Evolutionary conservation across 2,797 vertebrate species (phyloP), one percentile per base, ranked within the genome.

Genomic region (Rhynchotus rufescens): DNA sequence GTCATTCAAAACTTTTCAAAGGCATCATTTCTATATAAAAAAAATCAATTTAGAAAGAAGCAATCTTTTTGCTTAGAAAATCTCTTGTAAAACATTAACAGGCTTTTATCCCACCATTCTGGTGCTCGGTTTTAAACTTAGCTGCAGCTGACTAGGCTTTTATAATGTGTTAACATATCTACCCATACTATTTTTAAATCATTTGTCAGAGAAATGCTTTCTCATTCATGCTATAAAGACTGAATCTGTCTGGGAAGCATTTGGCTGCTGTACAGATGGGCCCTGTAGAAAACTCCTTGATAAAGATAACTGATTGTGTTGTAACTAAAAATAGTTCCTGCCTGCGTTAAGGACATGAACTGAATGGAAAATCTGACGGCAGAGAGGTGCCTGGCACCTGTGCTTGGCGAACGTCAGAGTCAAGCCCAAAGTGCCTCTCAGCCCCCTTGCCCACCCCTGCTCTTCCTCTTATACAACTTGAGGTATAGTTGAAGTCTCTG

Each of bases 81-180:
- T 10, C 28, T 44, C 59, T 91, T 14, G 1, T 92, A 91, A 88
- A 95, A 90, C 28, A 69, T 67, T 87, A 90, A 79, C 38, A 44
- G 54, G 73, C 56, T 85, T 92, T 94, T 76, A 67, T 26, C 9
- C 40, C 44, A 76, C 45, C 3, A 0, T 69, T 92, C 80, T 66
- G 42, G 62, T 56, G 59, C 40, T n/a, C 78, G 69, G 67, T 45
- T 95, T 93, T 75, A 73, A 66, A 85, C 79, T 93, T 84, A 90
- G 66, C 62, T 87, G 74, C 84, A 89, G 90, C 81, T 96, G 90
- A 84, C 69, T 86, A 21, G 47, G 28, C 64, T 94, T 95, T 96
- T 96, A 95, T 79, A 91, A 88, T 82, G 86, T 95, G 86, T 87
- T 93, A 89, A 90, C 92, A 95, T 83, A 95, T 92, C 76, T 92